Evolutionary conservation across 2,113 vertebrate species (phyloP), one percentile per base, ranked within the genome.

Genomic region (Dunckerocampus dactyliophorus): DNA sequence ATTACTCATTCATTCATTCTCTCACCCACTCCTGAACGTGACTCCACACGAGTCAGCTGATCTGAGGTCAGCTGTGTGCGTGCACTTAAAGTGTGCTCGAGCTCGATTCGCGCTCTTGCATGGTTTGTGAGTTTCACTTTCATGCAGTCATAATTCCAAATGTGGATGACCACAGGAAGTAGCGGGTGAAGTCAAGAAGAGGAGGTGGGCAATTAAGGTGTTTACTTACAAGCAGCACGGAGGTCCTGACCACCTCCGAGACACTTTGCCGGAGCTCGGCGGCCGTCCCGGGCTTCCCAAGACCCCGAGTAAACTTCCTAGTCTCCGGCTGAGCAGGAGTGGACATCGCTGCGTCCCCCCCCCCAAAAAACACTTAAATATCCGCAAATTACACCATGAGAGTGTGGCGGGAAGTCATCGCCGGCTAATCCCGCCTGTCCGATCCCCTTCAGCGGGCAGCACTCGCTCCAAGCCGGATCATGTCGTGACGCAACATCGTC

Each of bases 231-330:
- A 95, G 67, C 0, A 98, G 87, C 74, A 97, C 94, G 31, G 95
- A 98, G 66, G 93, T 92, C 82, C 95, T 89, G 76, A 98, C 95
- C 78, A 93, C 95, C 89, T 98, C 95, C 0, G 95, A 98, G 47
- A 96, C 95, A 79, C 95, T 98, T 83, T 98, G 95, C 87, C 95
- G 87, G 82, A 98, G 92, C 78, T 96, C 95, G 4, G 95, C 95
- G 66, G 95, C 95, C 14, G 95, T 98, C 74, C 95, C 95, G 3
- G 95, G 95, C 83, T 97, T 97, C 65, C 95, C 93, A 74, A 98
- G 85, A 71, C 92, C 92, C 67, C 94, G 88, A 49, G 95, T 98
- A 85, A 98, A 98, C 83, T 89, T 96, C 85, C 96, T 93, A 75
- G 95, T 97, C 92, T 98, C 96, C 70, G 92, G 82, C 0, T 89